Percentiles rank a stretch among this genome's conserved stretches.
Evolutionary conservation across 2,888 invertebrate species (phyloP).

Genomic region (Lochmaea capreae): DNA sequence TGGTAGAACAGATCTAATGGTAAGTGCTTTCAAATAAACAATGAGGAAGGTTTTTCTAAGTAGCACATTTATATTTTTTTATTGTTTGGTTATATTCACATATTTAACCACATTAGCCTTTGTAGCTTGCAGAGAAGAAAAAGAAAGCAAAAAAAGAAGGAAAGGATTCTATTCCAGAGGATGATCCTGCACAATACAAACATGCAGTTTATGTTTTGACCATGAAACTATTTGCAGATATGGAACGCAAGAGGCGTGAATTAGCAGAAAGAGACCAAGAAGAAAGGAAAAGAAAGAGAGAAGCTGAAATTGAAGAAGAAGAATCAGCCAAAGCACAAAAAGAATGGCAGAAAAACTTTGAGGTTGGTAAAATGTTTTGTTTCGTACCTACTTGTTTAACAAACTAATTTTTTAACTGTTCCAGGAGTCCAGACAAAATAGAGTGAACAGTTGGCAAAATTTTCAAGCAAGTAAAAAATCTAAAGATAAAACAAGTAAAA

Average conservation of each 20-base stretch:
- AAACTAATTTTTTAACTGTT: slow-evolving; percentile 51
- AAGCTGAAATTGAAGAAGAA: slow-evolving; percentile 92
- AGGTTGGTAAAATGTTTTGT: slow-evolving; percentile 69
- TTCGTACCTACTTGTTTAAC: neutral
- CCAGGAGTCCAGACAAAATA: slow-evolving; percentile 89
- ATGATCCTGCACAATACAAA: slow-evolving; percentile 86
- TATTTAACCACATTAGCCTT: slow-evolving; percentile 45
- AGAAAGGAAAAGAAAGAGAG: slow-evolving; percentile 92
- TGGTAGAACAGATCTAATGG: slow-evolving; percentile 93
- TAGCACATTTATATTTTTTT: slow-evolving; percentile 3
- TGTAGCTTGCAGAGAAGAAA: slow-evolving; percentile 89
- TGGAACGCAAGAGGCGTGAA: slow-evolving; percentile 91
- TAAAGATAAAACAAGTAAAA: slow-evolving; percentile 82
- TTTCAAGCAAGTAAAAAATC: slow-evolving; percentile 81
- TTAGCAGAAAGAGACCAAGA: slow-evolving; percentile 91
- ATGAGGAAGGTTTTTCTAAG: neutral
- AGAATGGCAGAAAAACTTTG: slow-evolving; percentile 99
- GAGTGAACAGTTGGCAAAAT: slow-evolving; percentile 93
- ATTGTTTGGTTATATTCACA: slow-evolving; percentile 14
- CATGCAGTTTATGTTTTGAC: slow-evolving; percentile 98
- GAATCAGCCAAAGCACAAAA: slow-evolving; percentile 90
- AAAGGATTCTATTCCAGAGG: slow-evolving; percentile 87
- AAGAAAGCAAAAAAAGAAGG: slow-evolving; percentile 95
- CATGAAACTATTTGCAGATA: slow-evolving; percentile 95
- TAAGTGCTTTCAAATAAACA: slow-evolving; percentile 60